Base-by-base conservation (phyloP, 1,140 invertebrate genomes). In the Panagrolaimus sp. region DNA sequence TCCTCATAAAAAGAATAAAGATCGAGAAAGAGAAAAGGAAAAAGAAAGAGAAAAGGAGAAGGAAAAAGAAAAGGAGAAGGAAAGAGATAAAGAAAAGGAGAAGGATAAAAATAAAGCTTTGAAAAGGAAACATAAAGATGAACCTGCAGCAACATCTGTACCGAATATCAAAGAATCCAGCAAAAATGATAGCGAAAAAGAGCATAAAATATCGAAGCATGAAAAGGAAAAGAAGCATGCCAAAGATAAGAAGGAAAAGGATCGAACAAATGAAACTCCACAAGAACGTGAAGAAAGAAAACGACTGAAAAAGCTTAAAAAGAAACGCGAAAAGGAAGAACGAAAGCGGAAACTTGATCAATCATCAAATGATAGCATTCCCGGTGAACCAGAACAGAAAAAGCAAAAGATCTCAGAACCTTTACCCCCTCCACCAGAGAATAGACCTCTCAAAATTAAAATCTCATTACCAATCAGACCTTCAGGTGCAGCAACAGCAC, bases 251-350 rank as follows among this genome's bases (percentile, higher is more conserved):
- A 58, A 58, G 5, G 52, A 58, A 28, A 21, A 58, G 12, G 10
- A 58, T 17, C 15, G 52, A 12, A 28, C 12, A 1, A 21, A 28
- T 58, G 52, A 58, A 58, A 58, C 52, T 21, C 21, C 52, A 0
- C 21, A 58, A 17, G 52, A 58, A n/a, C 52, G 52, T 58, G 52
- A 58, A 17, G 52, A 58, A 58, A 21, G 52, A 12, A 21, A 28
- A 26, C 52, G 52, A 12, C 28, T 58, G 15, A 58, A 58, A 28
- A 58, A 58, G n/a, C 21, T n/a, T 12, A 21, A 28, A 21, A 58
- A 58, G 52, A 21, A 28, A 12, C 52, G 28, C 10, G 52, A 58
- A 28, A 58, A 58, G 17, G 52, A 21, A 12, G 52, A 58, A 24
- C 52, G 52, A 26, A 58, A 58, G 17, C 14, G 14, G 14, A 28